These are phyloP conservation scores for Acanthoscelides obtectus DNA, from an alignment of 2,888 invertebrate species.

Conservation along the genomic window DNA sequence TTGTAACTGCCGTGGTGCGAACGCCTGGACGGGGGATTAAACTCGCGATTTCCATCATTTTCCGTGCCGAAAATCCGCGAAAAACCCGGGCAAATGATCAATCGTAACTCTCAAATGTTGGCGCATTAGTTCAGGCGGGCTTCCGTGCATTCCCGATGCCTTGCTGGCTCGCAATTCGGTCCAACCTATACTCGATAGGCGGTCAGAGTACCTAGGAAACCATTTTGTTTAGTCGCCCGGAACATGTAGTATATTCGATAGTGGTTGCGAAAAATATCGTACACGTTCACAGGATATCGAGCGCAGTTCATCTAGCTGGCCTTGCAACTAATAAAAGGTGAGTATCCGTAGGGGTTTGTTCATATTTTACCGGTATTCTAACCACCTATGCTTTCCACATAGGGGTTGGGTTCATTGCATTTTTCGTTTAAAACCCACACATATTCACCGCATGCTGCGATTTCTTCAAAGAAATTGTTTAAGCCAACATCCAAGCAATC, in stretches of 20 bases:
- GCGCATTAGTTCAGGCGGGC: neutral
- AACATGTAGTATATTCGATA: constrained; percentile 36
- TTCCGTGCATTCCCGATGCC: constrained; percentile 30
- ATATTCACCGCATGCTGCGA: neutral
- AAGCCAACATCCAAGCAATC: neutral
- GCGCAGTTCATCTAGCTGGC: constrained; percentile 23
- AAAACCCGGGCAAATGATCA: neutral
- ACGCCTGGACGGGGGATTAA: constrained; percentile 34
- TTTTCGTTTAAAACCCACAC: neutral
- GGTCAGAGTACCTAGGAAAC: constrained; percentile 41
- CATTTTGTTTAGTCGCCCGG: constrained; percentile 45
- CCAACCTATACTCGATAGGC: constrained; percentile 40
- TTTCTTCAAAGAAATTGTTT: neutral
- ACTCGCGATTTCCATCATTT: constrained; percentile 29
- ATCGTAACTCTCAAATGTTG: neutral
- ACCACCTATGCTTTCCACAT: neutral
- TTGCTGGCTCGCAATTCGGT: constrained; percentile 32
- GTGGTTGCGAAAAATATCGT: constrained; percentile 24
- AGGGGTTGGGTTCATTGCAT: constrained; percentile 5
- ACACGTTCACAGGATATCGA: constrained; percentile 17
- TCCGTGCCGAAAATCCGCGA: constrained; percentile 21
- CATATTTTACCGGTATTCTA: constrained; percentile 13
- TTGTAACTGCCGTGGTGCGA: constrained; percentile 43
- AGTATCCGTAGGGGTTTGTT: constrained; percentile 20
- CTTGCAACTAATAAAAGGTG: constrained; percentile 25